Conservation (phyloP, 2,797 vertebrate species). For the Glyptemys insculpta region DNA sequence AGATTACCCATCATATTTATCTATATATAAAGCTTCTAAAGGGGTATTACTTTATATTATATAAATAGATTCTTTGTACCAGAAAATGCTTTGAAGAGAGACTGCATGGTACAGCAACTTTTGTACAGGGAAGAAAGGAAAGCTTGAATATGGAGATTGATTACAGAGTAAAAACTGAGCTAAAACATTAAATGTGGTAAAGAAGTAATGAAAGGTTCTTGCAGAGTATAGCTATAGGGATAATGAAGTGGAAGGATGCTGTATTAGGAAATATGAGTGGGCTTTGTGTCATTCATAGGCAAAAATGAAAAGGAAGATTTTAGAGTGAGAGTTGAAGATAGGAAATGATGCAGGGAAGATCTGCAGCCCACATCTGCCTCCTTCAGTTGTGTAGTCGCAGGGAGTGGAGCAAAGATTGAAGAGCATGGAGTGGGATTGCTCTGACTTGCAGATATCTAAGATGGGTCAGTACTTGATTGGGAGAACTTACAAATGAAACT, state of each 20-base stretch:
- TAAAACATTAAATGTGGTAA: background rate
- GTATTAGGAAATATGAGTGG: background rate
- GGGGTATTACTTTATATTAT: background rate
- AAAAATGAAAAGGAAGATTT: background rate
- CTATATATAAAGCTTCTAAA: background rate
- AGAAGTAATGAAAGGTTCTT: background rate
- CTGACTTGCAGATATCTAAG: background rate
- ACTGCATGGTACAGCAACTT: background rate
- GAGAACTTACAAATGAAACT: background rate
- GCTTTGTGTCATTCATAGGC: background rate
- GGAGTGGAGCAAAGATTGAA: background rate
- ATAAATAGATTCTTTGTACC: background rate
- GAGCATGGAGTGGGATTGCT: background rate
- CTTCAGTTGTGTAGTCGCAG: background rate
- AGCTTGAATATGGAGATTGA: background rate
- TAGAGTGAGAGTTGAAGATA: background rate
- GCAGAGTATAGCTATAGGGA: background rate
- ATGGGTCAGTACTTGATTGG: background rate
- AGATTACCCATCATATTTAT: background rate
- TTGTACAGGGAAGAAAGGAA: background rate
- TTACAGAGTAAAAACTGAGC: background rate
- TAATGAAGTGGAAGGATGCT: background rate
- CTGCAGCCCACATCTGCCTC: background rate
- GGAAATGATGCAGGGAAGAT: background rate
- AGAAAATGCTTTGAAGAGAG: background rate